Percentiles rank a stretch among this genome's conserved stretches.
Conservation (phyloP, 2,113 vertebrate genomes). For the Dinomys branickii region DNA sequence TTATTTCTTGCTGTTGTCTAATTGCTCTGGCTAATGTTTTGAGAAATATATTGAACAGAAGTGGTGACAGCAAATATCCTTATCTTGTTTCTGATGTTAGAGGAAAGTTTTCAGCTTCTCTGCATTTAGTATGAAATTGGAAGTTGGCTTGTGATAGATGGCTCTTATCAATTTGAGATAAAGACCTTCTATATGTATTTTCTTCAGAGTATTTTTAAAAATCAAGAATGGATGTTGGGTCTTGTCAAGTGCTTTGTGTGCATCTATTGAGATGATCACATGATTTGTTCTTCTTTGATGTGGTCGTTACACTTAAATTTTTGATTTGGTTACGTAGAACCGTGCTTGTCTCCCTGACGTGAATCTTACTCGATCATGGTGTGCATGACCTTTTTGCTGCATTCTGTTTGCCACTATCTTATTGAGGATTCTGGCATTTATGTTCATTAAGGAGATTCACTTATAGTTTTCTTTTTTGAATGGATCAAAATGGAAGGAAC, state of each 20-base stretch:
- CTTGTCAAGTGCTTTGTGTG: background rate
- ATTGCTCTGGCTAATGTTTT: background rate
- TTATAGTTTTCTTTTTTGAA: background rate
- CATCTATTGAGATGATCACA: background rate
- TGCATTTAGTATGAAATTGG: background rate
- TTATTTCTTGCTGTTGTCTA: background rate
- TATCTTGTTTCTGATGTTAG: background rate
- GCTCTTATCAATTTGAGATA: background rate
- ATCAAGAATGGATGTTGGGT: background rate
- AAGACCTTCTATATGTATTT: background rate
- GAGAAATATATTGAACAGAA: background rate
- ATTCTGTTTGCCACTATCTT: background rate
- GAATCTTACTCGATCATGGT: background rate
- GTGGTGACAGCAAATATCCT: background rate
- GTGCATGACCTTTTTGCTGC: background rate
- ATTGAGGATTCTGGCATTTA: background rate
- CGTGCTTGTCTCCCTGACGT: background rate
- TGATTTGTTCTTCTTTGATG: background rate
- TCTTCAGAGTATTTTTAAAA: background rate
- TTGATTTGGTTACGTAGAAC: background rate
- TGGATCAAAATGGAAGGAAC: background rate
- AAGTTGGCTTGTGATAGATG: background rate
- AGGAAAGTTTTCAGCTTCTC: background rate
- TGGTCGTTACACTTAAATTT: background rate
- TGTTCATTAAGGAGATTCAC: background rate